These are phyloP conservation scores for Telenomus remus DNA, from an alignment of 1,140 invertebrate genomes.

Conservation along the genomic window DNA sequence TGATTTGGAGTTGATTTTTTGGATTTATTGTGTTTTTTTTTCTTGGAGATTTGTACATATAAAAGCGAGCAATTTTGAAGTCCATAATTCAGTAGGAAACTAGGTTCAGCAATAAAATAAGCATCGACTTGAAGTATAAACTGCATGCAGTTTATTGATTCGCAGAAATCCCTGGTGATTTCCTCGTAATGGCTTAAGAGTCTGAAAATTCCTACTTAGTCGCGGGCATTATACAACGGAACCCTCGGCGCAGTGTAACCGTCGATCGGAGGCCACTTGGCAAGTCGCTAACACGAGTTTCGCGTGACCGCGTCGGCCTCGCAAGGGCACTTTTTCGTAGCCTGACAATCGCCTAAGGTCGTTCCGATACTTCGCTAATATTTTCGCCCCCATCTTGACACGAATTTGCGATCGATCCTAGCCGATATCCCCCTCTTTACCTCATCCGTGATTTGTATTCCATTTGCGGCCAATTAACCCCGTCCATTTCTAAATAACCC, in stretches of 20 bases:
- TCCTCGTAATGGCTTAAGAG: constrained; percentile 52
- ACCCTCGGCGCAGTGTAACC: constrained; percentile 54
- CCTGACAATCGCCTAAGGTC: constrained; percentile 51
- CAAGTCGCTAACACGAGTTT: constrained; percentile 71
- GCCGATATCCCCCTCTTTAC: neutral
- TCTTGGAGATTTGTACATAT: neutral
- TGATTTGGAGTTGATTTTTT: too few relatives aligned
- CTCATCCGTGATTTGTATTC: neutral
- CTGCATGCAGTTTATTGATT: constrained; percentile 53
- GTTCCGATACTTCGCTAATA: constrained; percentile 52
- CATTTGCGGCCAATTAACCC: neutral
- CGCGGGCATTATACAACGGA: constrained; percentile 48
- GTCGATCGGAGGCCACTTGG: constrained; percentile 66
- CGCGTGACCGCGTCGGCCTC: constrained; percentile 65
- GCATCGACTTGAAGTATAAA: neutral
- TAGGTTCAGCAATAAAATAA: neutral
- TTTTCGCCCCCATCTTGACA: constrained; percentile 15
- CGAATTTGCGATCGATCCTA: constrained; percentile 17
- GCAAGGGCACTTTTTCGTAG: constrained; percentile 60
- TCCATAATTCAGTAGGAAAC: neutral
- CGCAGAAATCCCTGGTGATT: constrained; percentile 45
- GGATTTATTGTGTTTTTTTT: neutral
- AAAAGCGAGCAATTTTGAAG: neutral
- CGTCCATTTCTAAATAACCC: too few relatives aligned
- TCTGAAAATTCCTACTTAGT: constrained; percentile 56